Percentiles rank a stretch among this genome's conserved stretches.
Conservation (phyloP, 2,797 vertebrate genomes). For the Pseudochromis fuscus region DNA sequence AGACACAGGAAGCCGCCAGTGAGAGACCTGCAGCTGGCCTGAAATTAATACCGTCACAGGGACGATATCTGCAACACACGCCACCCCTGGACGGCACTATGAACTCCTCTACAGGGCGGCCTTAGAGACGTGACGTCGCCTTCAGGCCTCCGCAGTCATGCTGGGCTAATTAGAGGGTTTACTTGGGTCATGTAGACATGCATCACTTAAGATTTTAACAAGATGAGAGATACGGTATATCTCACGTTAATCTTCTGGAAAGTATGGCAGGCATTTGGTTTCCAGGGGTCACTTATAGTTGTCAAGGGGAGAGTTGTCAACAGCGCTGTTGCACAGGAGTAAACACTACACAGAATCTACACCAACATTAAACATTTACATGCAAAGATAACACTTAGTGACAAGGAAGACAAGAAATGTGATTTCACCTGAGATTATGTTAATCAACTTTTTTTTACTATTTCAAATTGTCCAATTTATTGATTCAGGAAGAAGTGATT, state of each 20-base stretch:
- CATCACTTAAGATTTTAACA: conserved; percentile 66
- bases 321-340: not conserved
- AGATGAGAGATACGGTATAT: conserved; percentile 51
- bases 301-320: conserved; percentile 19
- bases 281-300: conserved; percentile 28
- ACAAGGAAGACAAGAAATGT: not conserved
- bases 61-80: conserved; percentile 53
- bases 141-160: conserved; percentile 58
- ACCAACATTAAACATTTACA: not conserved
- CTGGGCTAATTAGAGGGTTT: conserved; percentile 66
- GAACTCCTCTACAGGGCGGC: conserved; percentile 37
- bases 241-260: conserved; percentile 49
- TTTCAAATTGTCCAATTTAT: not conserved
- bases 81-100: conserved; percentile 40
- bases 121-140: conserved; percentile 33
- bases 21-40: conserved; percentile 77
- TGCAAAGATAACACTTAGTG: not conserved
- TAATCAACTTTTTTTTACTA: not conserved
- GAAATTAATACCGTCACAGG: conserved; percentile 76
- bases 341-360: conserved; percentile 6
- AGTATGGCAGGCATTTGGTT: conserved; percentile 31
- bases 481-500: not conserved
- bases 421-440: not conserved
- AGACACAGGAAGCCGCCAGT: conserved; percentile 80
- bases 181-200: conserved; percentile 56